Percentiles rank a stretch among this genome's conserved stretches.
Evolutionary conservation across 2,888 invertebrate genomes (phyloP).

Genomic region (Sminthurides aquaticus): DNA sequence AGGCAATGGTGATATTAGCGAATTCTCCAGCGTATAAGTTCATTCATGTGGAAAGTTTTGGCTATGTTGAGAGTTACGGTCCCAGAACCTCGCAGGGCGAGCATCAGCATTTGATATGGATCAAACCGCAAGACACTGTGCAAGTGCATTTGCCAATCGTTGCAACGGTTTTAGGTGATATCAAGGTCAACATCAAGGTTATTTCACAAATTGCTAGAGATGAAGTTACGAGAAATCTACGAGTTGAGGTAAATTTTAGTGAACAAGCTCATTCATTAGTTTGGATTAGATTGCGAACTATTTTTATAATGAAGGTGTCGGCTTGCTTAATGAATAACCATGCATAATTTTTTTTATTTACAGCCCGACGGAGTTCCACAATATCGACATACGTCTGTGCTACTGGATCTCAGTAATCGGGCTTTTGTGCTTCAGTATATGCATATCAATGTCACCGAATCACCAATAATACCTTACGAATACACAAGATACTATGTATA

Average conservation of each 20-base stretch:
- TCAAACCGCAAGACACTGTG: slow-evolving; percentile 66
- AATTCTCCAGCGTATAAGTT: slow-evolving; percentile 81
- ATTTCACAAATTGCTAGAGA: slow-evolving; percentile 67
- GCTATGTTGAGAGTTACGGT: slow-evolving; percentile 67
- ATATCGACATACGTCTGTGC: slow-evolving; percentile 80
- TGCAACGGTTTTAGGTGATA: slow-evolving; percentile 66
- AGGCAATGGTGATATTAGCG: slow-evolving; percentile 77
- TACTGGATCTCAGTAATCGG: slow-evolving; percentile 77
- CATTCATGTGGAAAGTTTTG: slow-evolving; percentile 82
- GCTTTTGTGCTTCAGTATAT: slow-evolving; percentile 89
- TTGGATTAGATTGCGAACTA: no score
- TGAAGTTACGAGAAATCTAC: slow-evolving; percentile 57
- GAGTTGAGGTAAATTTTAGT: slow-evolving; percentile 56
- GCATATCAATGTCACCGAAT: slow-evolving; percentile 91
- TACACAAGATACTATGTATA: slow-evolving; percentile 86
- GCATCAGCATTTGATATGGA: slow-evolving; percentile 88
- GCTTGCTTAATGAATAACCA: slow-evolving; percentile 2
- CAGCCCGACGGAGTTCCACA: slow-evolving; percentile 85
- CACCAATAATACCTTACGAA: slow-evolving; percentile 84
- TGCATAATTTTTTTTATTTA: no score
- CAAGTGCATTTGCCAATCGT: slow-evolving; percentile 87
- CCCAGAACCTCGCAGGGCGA: slow-evolving; percentile 86
- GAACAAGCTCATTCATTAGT: not conserved
- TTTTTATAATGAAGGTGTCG: no score
- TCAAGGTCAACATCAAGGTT: slow-evolving; percentile 66